These are phyloP conservation scores for Chrysotoxum bicinctum DNA, from an alignment of 2,888 invertebrate genomes.

Conservation along the genomic window DNA sequence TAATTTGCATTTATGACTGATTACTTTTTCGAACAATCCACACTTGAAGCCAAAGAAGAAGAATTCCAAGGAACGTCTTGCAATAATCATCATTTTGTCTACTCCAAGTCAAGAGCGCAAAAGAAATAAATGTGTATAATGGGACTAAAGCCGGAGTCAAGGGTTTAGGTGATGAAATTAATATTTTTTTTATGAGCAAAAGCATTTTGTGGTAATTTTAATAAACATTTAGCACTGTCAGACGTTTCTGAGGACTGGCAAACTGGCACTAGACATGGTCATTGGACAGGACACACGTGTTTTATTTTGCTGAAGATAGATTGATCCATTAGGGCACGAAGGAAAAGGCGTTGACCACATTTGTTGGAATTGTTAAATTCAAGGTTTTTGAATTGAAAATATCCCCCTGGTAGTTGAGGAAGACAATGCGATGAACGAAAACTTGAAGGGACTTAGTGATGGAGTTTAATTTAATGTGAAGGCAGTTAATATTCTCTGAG, in stretches of 20 bases:
- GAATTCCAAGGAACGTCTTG: slow-evolving; percentile 1
- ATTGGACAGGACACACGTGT: slow-evolving; percentile 44
- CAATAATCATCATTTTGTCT: slow-evolving; percentile 29
- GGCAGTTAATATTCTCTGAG: not conserved
- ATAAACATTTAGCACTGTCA: slow-evolving; percentile 45
- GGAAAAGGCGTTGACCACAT: slow-evolving; percentile 53
- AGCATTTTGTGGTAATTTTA: slow-evolving; percentile 29
- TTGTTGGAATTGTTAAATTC: slow-evolving; percentile 51
- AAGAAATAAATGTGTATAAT: not conserved
- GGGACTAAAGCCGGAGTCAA: not conserved
- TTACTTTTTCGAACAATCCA: slow-evolving; percentile 40
- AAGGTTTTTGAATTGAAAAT: slow-evolving; percentile 34
- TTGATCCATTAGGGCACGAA: slow-evolving; percentile 46
- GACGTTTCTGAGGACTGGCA: not conserved
- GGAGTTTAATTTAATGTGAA: slow-evolving; percentile 35
- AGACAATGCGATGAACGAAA: not conserved
- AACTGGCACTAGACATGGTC: not conserved
- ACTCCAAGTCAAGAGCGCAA: not conserved
- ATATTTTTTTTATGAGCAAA: slow-evolving; percentile 49
- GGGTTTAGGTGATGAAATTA: slow-evolving; percentile 52
- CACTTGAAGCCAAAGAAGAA: not conserved
- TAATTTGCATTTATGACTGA: slow-evolving; percentile 69
- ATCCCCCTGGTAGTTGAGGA: not conserved
- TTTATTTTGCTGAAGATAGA: slow-evolving; percentile 36
- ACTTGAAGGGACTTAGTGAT: not conserved